A percentile compares a stretch with the other conserved stretches of the same genome.
Evolutionary conservation across 1,140 invertebrate genomes (phyloP).

Genomic region (Panagrolaimus sp.): DNA sequence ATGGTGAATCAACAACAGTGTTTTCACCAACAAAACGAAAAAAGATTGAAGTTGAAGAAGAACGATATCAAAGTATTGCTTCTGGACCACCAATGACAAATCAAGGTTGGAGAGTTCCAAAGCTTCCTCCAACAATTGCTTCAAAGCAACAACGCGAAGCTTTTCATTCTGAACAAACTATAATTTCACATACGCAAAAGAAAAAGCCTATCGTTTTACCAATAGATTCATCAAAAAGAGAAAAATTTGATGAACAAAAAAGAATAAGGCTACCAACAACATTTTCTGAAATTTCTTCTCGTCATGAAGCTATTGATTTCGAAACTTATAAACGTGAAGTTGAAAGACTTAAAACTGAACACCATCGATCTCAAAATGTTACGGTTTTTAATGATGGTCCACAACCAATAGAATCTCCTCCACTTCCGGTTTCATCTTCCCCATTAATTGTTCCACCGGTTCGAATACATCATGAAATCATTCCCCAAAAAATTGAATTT

Average conservation of each 20-base stretch:
- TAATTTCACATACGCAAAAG: background rate
- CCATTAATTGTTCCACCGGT: background rate
- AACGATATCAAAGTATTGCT: slow-evolving; percentile 3
- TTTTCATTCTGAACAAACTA: background rate
- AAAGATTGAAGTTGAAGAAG: slow-evolving; percentile 1
- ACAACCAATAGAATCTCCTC: background rate
- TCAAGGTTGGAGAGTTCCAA: background rate
- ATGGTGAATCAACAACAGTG: slow-evolving; percentile 7
- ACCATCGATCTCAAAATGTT: slow-evolving; percentile 5
- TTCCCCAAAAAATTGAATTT: slow-evolving; percentile 7
- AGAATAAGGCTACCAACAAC: background rate
- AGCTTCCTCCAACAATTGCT: background rate
- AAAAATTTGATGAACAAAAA: too few species aligned
- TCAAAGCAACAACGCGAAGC: background rate
- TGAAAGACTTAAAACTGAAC: slow-evolving; percentile 21
- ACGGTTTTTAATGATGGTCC: background rate
- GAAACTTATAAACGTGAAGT: slow-evolving; percentile 39
- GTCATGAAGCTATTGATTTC: slow-evolving; percentile 29
- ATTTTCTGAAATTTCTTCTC: background rate
- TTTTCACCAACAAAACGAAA: slow-evolving; percentile 1
- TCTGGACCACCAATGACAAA: background rate
- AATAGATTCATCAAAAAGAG: too few species aligned
- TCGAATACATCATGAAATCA: background rate
- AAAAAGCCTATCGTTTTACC: too few species aligned
- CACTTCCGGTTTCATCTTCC: background rate